These are phyloP conservation scores for Lacerta viridis DNA, from an alignment of 2,797 vertebrate genomes.

Conservation along the genomic window DNA sequence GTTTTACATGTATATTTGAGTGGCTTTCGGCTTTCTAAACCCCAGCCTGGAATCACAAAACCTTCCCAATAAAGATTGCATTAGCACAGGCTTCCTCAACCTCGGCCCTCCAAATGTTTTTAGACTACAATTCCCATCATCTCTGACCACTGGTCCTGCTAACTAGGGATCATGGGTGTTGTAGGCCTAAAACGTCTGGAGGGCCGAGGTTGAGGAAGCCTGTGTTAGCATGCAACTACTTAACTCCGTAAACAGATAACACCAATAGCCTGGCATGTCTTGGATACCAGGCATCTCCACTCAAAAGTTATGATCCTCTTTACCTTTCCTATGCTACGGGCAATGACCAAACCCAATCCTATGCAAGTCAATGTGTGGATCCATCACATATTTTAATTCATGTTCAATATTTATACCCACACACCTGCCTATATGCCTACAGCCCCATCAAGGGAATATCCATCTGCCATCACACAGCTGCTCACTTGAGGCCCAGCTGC, in stretches of 20 bases:
- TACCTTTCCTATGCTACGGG: background rate
- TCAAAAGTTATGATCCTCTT: background rate
- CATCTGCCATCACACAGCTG: background rate
- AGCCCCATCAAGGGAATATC: background rate
- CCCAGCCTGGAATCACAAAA: background rate
- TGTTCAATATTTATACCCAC: background rate
- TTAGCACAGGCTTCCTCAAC: background rate
- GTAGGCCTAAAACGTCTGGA: no score
- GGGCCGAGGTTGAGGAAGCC: no score
- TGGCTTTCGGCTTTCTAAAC: conserved; percentile 6
- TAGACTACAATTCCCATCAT: no score
- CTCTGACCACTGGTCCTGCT: no score
- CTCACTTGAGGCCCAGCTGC: background rate
- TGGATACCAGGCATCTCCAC: background rate
- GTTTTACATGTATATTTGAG: background rate
- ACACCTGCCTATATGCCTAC: background rate
- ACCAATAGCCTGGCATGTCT: background rate
- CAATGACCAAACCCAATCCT: background rate
- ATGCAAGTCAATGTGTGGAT: background rate
- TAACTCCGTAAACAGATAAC: background rate
- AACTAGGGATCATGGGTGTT: no score
- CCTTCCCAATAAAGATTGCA: conserved; percentile 17
- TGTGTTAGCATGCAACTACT: no score
- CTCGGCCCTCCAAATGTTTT: no score
- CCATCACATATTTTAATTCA: background rate